Base-by-base conservation (phyloP, 1,140 invertebrate species). In the Cyclina sinensis region DNA sequence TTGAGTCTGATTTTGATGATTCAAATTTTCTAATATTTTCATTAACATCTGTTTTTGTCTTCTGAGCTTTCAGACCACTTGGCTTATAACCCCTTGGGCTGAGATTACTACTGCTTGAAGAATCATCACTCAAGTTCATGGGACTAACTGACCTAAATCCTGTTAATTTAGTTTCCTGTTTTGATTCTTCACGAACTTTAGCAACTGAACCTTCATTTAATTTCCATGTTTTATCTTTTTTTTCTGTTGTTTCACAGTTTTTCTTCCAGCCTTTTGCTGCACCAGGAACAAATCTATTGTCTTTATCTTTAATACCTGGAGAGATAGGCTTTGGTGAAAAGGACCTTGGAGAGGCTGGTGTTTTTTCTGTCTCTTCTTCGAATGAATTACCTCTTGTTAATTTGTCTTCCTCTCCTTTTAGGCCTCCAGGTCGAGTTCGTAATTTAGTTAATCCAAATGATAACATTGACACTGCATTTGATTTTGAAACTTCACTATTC, bases 111-210 rank as follows among this genome's bases (percentile, higher is more conserved):
- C 74, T 79, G n/a, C 51, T 48, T n/a, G 76, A 76, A 24, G 85
- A 87, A 30, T 87, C 85, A 70, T 87, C 85, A 32, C 43, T n/a
- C n/a, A n/a, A n/a, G 59, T 48, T 62, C 21, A 87, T 51, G 3
- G 85, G 85, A 37, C 85, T 87, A 16, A 87, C 85, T 21, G 85
- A 87, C 30, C 85, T 87, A 87, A 87, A 87, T 27, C 85, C 85
- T 46, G 57, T 76, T 1, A 74, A 7, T 32, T 27, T 65, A 30
- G 48, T 62, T 48, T 87, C 76, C 43, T 46, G 24, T 37, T 76
- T 68, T 3, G 32, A 43, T 70, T 80, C 85, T 43, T 32, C 35
- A 32, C 57, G 48, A 2, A 87, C 39, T 51, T 87, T 87, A n/a
- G 57, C 76, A 30, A 87, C 57, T 1, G 85, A 79, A 87, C 85